Conservation (phyloP, 1,140 invertebrate genomes). For the Cyrtorhinus lividipennis region DNA sequence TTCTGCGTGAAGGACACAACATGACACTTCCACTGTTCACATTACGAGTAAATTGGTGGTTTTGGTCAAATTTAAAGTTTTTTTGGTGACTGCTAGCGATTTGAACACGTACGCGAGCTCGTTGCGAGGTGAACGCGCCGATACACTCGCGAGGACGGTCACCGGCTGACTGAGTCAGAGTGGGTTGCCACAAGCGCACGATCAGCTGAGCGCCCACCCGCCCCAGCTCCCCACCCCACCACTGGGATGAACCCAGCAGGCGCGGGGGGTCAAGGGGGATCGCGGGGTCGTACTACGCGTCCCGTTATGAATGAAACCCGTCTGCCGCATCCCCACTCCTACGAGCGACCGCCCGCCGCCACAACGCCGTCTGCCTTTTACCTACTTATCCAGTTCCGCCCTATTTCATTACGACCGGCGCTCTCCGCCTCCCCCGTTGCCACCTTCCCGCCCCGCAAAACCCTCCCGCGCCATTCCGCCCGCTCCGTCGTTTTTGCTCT, state of each 20-base stretch:
- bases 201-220: background rate
- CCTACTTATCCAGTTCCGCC: constrained; percentile 5
- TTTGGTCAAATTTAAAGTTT: no score
- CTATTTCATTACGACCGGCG: background rate
- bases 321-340: background rate
- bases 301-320: constrained; percentile 4
- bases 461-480: background rate
- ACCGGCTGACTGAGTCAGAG: background rate
- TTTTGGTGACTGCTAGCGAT: background rate
- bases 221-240: background rate
- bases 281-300: background rate
- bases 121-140: background rate
- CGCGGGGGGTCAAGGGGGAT: no score
- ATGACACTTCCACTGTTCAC: background rate
- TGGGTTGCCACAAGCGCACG: background rate
- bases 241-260: no score
- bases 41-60: background rate
- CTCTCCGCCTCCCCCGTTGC: background rate
- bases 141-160: background rate
- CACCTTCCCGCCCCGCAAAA: background rate
- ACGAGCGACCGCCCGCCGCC: background rate
- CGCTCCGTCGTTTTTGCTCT: background rate
- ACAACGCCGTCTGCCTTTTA: background rate
- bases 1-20: background rate
- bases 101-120: background rate